A percentile compares a stretch with the other conserved stretches of the same genome.
Evolutionary conservation across 2,797 vertebrate genomes (phyloP).

Genomic region (Micrastur ruficollis): DNA sequence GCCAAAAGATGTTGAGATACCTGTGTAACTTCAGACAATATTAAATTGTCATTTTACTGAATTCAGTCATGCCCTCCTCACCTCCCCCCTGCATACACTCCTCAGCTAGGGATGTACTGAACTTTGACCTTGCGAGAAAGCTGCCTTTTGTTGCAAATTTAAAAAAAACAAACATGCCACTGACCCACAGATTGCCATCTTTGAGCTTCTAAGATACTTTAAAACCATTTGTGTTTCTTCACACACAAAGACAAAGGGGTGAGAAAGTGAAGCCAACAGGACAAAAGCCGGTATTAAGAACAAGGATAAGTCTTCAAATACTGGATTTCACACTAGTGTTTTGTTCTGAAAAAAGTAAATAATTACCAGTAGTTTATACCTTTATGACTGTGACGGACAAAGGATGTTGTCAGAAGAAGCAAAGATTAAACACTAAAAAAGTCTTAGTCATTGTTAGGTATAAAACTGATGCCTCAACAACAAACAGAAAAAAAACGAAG

Average conservation of each 20-base stretch:
- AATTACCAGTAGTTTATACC: neutral
- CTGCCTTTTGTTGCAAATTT: neutral
- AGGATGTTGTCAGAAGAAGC: neutral
- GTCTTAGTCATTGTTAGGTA: neutral
- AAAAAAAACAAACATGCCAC: neutral
- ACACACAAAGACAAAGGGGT: neutral
- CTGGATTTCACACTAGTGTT: neutral
- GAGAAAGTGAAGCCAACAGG: neutral
- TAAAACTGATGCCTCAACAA: neutral
- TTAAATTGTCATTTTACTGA: neutral
- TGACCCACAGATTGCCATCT: neutral
- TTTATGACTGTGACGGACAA: constrained; percentile 14
- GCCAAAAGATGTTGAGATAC: neutral
- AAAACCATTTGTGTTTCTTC: neutral
- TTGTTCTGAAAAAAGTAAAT: neutral
- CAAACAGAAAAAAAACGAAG: neutral
- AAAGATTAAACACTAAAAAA: neutral
- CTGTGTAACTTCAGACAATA: neutral
- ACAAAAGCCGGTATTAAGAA: neutral
- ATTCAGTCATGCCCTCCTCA: neutral
- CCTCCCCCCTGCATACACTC: neutral
- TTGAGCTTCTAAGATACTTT: neutral
- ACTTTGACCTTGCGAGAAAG: neutral
- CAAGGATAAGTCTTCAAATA: neutral
- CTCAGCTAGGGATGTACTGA: neutral